Evolutionary conservation across 37 sponge, comb jelly and placozoan species (phyloP).

Genomic region (Beroe ovata): DNA sequence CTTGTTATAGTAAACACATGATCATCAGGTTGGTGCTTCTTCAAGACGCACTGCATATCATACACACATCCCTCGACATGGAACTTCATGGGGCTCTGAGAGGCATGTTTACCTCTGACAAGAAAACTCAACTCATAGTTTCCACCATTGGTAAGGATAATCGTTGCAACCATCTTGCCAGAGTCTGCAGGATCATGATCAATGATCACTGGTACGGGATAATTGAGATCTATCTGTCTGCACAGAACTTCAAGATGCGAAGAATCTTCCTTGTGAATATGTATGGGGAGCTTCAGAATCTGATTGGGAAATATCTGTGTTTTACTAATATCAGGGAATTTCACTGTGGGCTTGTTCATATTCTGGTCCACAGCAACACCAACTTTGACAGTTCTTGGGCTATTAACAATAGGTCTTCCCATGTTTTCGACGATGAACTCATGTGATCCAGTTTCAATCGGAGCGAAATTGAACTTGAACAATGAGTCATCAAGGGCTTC

Average conservation of each 20-base stretch:
- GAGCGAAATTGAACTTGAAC: constrained; percentile 11
- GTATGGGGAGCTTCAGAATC: constrained; percentile 42
- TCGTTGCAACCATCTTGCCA: background rate
- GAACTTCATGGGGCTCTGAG: constrained; percentile 35
- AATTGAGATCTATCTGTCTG: background rate
- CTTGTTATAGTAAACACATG: background rate
- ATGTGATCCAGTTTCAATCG: constrained; percentile 34
- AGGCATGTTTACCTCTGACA: constrained; percentile 1
- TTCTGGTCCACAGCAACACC: background rate
- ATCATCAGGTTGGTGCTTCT: background rate
- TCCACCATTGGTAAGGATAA: constrained; percentile 7
- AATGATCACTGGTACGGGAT: background rate
- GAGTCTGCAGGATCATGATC: background rate
- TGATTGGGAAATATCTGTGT: constrained; percentile 36
- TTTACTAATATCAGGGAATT: constrained; percentile 22
- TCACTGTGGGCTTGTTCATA: background rate
- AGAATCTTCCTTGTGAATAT: background rate
- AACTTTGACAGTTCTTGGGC: background rate
- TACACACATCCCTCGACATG: background rate
- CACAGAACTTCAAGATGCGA: background rate
- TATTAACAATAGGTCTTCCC: background rate
- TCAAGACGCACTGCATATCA: constrained; percentile 16
- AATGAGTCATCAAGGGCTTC: background rate
- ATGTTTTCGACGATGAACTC: constrained; percentile 34
- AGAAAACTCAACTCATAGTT: constrained; percentile 30